These are phyloP conservation scores for Plutomurus gul DNA, from an alignment of 1,140 invertebrate genomes.

Conservation along the genomic window DNA sequence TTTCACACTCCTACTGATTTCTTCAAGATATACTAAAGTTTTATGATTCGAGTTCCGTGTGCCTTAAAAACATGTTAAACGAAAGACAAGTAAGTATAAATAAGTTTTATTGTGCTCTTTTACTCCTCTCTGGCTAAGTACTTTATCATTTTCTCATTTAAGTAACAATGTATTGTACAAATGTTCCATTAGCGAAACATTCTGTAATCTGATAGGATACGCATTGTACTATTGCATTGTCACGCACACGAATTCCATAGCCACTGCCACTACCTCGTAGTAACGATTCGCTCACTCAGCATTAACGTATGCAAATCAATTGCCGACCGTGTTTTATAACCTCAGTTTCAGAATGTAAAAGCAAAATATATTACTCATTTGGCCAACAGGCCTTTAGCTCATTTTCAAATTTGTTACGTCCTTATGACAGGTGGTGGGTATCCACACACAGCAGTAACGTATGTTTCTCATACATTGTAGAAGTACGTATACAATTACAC, in stretches of 20 bases:
- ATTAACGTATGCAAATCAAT: background rate
- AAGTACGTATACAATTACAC: too few relatives aligned
- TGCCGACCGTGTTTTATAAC: background rate
- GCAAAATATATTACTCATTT: background rate
- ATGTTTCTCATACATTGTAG: too few relatives aligned
- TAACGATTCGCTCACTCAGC: too few relatives aligned
- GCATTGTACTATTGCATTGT: too few relatives aligned
- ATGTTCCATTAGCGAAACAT: slow-evolving; percentile 19
- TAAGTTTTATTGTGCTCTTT: background rate
- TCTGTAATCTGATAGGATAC: too few relatives aligned
- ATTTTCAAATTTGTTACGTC: background rate
- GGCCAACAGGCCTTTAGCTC: background rate
- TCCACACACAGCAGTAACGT: too few relatives aligned
- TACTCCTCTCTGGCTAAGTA: background rate
- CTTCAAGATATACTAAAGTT: background rate
- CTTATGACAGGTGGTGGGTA: slow-evolving; percentile 20
- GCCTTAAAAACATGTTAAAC: too few relatives aligned
- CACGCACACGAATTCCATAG: too few relatives aligned
- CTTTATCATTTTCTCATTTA: slow-evolving; percentile 18
- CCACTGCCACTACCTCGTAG: too few relatives aligned
- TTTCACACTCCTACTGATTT: slow-evolving; percentile 3
- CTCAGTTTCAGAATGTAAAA: background rate
- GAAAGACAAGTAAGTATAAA: background rate
- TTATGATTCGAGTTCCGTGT: background rate
- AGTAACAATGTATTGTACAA: background rate